Percentiles rank a stretch among this genome's conserved stretches.
Conservation (phyloP, 2,113 vertebrate genomes). For the Callopanchax toddi region DNA sequence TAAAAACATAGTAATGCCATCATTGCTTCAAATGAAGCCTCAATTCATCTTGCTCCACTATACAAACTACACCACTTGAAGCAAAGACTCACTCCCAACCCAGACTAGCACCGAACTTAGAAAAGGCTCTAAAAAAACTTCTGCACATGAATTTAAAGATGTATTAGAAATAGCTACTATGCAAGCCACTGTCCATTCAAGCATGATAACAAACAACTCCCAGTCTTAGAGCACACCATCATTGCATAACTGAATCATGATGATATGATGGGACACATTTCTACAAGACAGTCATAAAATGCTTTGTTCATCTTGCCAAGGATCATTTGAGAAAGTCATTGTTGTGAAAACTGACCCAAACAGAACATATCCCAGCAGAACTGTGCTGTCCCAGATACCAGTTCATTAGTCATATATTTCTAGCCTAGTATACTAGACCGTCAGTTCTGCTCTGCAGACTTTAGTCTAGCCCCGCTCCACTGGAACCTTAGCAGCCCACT, state of each 20-base stretch:
- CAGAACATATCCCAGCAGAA: neutral
- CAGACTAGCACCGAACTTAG: too few relatives aligned
- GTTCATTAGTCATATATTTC: too few relatives aligned
- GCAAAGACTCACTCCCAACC: too few relatives aligned
- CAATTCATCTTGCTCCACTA: too few relatives aligned
- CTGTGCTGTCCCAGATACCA: too few relatives aligned
- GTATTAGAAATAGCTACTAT: neutral
- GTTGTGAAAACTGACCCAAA: neutral
- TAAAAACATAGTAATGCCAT: too few relatives aligned
- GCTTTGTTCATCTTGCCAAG: neutral
- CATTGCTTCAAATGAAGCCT: too few relatives aligned
- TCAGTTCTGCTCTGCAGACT: too few relatives aligned
- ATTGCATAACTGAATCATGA: neutral
- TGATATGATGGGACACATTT: neutral
- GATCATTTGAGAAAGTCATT: conserved; percentile 12
- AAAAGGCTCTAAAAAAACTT: neutral
- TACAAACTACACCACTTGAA: too few relatives aligned
- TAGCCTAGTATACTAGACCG: too few relatives aligned
- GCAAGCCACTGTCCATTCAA: neutral
- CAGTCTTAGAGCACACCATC: neutral
- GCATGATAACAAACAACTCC: neutral
- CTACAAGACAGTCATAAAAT: neutral
- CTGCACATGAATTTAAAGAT: neutral
- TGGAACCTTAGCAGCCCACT: too few relatives aligned
- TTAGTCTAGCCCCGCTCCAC: too few relatives aligned